Conservation (phyloP, 2,888 invertebrate genomes). For the Macrophya alboannulata region DNA sequence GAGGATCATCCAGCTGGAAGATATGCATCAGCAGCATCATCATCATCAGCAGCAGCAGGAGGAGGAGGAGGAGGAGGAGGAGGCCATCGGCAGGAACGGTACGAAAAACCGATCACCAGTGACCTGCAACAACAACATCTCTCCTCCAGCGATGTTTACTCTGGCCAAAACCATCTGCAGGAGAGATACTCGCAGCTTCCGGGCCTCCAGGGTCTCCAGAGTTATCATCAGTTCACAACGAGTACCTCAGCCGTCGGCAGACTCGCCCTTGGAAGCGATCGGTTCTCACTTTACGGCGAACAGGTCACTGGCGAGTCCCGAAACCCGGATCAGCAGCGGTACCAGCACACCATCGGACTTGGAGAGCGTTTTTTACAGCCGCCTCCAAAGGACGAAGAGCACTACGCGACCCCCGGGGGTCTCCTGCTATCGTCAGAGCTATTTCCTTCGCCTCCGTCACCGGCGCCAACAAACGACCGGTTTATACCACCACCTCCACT, state of each 20-base stretch:
- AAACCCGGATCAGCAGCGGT: conserved; percentile 61
- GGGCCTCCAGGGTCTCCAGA: conserved; percentile 62
- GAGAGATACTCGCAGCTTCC: conserved; percentile 51
- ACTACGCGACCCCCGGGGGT: conserved; percentile 58
- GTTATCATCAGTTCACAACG: conserved; percentile 67
- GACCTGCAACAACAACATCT: conserved; percentile 57
- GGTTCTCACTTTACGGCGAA: conserved; percentile 67
- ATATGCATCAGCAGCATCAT: conserved; percentile 51
- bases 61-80: conserved; percentile 76
- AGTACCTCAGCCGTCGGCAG: conserved; percentile 62
- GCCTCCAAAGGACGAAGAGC: conserved; percentile 59
- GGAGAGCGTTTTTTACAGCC: conserved; percentile 60
- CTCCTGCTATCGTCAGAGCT: conserved; percentile 81
- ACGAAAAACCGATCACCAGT: conserved; percentile 68
- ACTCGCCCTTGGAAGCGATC: conserved; percentile 63
- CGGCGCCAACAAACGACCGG: conserved; percentile 82
- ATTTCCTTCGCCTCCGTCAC: conserved; percentile 82
- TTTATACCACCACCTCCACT: conserved; percentile 86
- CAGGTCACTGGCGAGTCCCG: conserved; percentile 60
- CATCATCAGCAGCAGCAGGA: conserved; percentile 23
- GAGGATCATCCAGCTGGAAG: conserved; percentile 17
- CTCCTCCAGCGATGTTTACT: conserved; percentile 50
- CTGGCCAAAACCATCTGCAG: conserved; percentile 8
- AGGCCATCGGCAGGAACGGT: conserved; percentile 63
- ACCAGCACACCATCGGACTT: conserved; percentile 59